Conservation (phyloP, 2,888 invertebrate species). For the Nephrocerus scutellatus region DNA sequence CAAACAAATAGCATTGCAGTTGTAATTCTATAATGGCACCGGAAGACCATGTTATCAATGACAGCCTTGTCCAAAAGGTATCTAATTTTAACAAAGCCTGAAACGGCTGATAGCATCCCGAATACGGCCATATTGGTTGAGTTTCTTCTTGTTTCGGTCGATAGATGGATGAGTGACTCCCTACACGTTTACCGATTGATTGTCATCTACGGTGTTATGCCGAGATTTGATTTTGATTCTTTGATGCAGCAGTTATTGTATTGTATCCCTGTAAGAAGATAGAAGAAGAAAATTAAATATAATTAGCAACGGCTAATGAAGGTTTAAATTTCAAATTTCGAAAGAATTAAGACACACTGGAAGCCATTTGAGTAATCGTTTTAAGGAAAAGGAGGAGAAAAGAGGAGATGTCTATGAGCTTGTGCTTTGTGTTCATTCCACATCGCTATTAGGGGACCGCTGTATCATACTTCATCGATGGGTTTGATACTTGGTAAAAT, state of each 20-base stretch:
- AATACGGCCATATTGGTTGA: conserved; percentile 62
- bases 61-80: conserved; percentile 81
- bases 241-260: conserved; percentile 7
- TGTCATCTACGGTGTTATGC: conserved; percentile 4
- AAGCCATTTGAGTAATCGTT: no score
- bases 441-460: no score
- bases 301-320: no score
- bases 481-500: no score
- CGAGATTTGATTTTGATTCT: conserved; percentile 10
- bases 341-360: no score
- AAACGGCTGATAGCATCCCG: conserved; percentile 79
- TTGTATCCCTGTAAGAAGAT: conserved; percentile 13
- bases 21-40: conserved; percentile 82
- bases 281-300: conserved; percentile 3
- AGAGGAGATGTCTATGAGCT: no score
- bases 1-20: conserved; percentile 78
- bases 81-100: conserved; percentile 85
- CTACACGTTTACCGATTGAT: no score
- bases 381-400: no score
- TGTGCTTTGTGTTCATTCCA: no score
- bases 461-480: no score
- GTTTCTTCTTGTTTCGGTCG: conserved; percentile 3
- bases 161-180: background rate
- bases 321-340: no score
- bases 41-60: conserved; percentile 84